Conservation (phyloP, 2,797 vertebrate species). For the Syngnathus acus region DNA sequence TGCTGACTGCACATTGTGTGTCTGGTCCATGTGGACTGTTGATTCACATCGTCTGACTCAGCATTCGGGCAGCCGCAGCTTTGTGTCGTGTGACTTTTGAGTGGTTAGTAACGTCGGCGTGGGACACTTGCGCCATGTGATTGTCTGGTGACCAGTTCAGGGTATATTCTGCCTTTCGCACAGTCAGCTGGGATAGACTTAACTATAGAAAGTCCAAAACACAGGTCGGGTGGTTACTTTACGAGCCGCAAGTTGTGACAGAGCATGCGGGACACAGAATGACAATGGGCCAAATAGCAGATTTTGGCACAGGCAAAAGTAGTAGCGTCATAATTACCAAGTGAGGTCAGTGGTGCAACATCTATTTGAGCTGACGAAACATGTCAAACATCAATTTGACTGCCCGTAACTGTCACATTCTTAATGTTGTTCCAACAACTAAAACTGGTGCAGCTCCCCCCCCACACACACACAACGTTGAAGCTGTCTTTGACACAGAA, state of each 20-base stretch:
- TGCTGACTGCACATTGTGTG: slow-evolving; percentile 2
- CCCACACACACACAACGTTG: slow-evolving; percentile 19
- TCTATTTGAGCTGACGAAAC: neutral
- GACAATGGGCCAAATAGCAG: neutral
- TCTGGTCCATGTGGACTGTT: slow-evolving; percentile 5
- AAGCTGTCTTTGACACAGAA: slow-evolving; percentile 25
- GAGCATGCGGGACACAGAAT: neutral
- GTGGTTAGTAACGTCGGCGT: neutral
- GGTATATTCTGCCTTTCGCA: no score
- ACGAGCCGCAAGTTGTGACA: neutral
- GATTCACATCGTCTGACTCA: slow-evolving; percentile 5
- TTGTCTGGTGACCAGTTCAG: no score
- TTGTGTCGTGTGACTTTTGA: neutral
- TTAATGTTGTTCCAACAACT: slow-evolving; percentile 27
- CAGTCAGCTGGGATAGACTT: neutral
- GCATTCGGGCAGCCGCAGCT: neutral
- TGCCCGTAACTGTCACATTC: neutral
- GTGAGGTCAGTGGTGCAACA: neutral
- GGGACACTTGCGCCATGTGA: neutral
- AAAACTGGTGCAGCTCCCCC: slow-evolving; percentile 21
- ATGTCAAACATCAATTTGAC: neutral
- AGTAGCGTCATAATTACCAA: neutral
- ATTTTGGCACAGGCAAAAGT: neutral
- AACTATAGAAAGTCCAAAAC: no score
- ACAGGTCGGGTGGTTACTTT: no score